Percentiles rank a stretch among this genome's conserved stretches.
phyloP scores from a whole-genome alignment of 1,140 invertebrate species.

The Panulirus ornatus region DNA sequence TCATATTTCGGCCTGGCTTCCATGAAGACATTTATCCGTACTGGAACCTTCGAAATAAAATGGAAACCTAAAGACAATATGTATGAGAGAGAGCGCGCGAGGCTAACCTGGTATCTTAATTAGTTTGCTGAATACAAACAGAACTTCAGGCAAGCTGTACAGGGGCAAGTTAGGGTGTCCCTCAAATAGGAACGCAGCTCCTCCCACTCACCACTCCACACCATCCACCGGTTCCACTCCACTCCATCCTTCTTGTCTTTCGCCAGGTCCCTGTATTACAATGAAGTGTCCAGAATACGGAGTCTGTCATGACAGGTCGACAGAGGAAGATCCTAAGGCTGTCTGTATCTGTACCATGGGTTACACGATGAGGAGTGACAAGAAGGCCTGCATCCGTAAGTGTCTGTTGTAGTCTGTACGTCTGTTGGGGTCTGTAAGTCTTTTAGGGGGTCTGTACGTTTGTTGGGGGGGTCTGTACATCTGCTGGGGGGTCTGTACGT shows the following conservation, averaged over 20 bases:
- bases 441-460: too few species aligned
- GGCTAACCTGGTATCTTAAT: neutral
- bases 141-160: neutral
- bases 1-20: too few species aligned
- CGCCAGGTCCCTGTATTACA: slow-evolving; percentile 63
- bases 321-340: slow-evolving; percentile 71
- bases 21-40: too few species aligned
- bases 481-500: too few species aligned
- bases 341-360: slow-evolving; percentile 77
- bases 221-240: neutral
- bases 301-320: slow-evolving; percentile 75
- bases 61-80: too few species aligned
- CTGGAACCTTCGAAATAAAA: too few species aligned
- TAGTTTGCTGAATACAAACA: neutral
- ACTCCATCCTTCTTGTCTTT: neutral
- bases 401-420: neutral
- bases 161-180: too few species aligned
- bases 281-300: slow-evolving; percentile 76
- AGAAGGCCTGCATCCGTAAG: slow-evolving; percentile 73
- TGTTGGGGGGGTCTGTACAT: too few species aligned
- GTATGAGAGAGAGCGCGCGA: too few species aligned
- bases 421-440: too few species aligned
- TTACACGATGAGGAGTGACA: slow-evolving; percentile 70
- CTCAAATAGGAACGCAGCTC: too few species aligned
- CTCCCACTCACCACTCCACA: neutral